Conservation (phyloP, 2,797 vertebrate genomes). For the Myiotriccus ornatus region DNA sequence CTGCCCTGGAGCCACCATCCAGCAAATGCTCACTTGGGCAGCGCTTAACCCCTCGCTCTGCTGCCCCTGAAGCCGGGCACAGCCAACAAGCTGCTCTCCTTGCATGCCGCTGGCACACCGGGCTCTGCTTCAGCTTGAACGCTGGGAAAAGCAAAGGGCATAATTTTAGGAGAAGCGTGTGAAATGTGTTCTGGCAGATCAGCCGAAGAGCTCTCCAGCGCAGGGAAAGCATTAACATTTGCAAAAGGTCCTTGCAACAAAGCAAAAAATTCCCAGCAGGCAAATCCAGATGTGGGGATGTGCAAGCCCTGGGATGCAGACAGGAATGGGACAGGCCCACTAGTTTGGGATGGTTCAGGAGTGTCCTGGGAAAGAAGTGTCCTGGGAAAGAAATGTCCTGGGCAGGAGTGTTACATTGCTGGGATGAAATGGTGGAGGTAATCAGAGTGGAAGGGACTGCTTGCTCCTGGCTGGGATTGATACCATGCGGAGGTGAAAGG, state of each 20-base stretch:
- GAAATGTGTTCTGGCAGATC: constrained; percentile 68
- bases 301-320: neutral
- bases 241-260: constrained; percentile 50
- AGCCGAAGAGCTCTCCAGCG: constrained; percentile 36
- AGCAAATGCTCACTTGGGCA: neutral
- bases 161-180: constrained; percentile 62
- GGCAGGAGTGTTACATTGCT: neutral
- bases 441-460: rapidly evolving
- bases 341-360: neutral
- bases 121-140: neutral
- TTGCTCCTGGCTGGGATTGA: neutral
- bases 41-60: neutral
- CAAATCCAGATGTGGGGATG: neutral
- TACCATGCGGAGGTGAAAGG: neutral
- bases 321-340: neutral
- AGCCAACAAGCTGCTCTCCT: neutral
- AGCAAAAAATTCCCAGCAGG: constrained; percentile 17
- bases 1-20: neutral
- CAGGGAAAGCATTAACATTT: constrained; percentile 65
- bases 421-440: neutral
- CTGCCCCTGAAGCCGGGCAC: neutral
- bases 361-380: neutral
- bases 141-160: constrained; percentile 43
- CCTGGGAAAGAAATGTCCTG: neutral
- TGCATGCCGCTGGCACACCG: neutral